Evolutionary conservation across 2,113 vertebrate species (phyloP).

Genomic region (Gnathonemus echidnorhynchus): DNA sequence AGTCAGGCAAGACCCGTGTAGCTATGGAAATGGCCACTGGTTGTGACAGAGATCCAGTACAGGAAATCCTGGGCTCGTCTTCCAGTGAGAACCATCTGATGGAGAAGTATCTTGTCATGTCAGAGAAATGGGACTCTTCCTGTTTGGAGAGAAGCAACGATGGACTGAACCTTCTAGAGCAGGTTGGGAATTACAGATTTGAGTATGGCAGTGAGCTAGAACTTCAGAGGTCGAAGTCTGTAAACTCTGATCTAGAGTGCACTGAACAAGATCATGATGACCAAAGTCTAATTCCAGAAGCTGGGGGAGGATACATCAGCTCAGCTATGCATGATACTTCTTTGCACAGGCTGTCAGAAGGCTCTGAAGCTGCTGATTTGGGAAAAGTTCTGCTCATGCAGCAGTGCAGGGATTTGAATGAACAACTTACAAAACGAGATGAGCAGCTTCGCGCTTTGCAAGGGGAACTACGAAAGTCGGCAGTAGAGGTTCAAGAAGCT

Average conservation of each 20-base stretch:
- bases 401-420: constrained; percentile 53
- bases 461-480: constrained; percentile 48
- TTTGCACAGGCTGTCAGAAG: constrained; percentile 34
- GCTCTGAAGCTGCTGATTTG: background rate
- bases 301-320: constrained; percentile 32
- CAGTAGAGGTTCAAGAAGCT: constrained; percentile 54
- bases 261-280: background rate
- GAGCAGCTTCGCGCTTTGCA: constrained; percentile 48
- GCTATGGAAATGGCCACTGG: constrained; percentile 29
- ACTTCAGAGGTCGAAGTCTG: constrained; percentile 41
- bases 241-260: constrained; percentile 29
- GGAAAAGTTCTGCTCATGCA: constrained; percentile 50
- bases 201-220: constrained; percentile 55
- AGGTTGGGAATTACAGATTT: constrained; percentile 46
- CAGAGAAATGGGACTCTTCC: constrained; percentile 36
- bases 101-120: constrained; percentile 65
- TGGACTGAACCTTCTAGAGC: constrained; percentile 45
- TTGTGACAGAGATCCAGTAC: constrained; percentile 43
- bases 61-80: constrained; percentile 33
- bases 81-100: constrained; percentile 44
- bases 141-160: constrained; percentile 40
- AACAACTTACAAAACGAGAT: constrained; percentile 57
- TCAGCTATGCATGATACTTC: constrained; percentile 21
- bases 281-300: constrained; percentile 13
- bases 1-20: constrained; percentile 12